Evolutionary conservation across 2,113 vertebrate genomes (phyloP), one percentile per base, ranked within the genome.

Genomic region (Columbina picui): DNA sequence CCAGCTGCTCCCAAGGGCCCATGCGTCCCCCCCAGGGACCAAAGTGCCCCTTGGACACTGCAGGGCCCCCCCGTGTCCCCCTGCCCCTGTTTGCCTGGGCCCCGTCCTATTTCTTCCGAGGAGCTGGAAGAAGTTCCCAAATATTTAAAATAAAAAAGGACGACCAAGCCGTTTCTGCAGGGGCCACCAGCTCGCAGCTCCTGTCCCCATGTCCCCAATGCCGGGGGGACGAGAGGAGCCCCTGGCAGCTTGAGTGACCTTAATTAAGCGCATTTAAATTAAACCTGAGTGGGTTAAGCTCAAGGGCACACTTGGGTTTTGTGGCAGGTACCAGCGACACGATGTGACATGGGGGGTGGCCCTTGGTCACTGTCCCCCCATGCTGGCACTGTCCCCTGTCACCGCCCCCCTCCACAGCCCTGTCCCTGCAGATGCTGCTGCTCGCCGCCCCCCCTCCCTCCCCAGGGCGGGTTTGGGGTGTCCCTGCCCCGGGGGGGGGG

Each of bases 91-190:
- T 22, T 25, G 23, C 23, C 22, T 13, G 49, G 49, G 23, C 22
- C 49, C 49, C 12, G 12, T 50, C 49, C 49, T 49, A 12, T 49
- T 49, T 49, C 21, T 23, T 49, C 49, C 10, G 20, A 49, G 49
- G 49, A 49, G 49, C 21, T 49, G 17, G 4, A 43, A 43, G 43
- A 43, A 43, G 17, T 43, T 18, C 7, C 8, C 43, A 43, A 18
- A 43, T 43, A 43, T 43, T 43, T 18, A 43, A 43, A 43, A 43
- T 43, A 43, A 43, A 43, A 18, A 34, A 34, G 36, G 34, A 19
- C 7, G 9, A 43, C 55, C 34, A 3, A 6, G 53, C 39, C 5
- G 1, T 30, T 55, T 38, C n/a, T 1, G 3, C 4, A 0, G 0
- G 11, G 34, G 20, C 34, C 16, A n/a, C 60, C 15, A 34, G 34